Evolutionary conservation across 2,797 vertebrate genomes (phyloP).

Genomic region (Myotis myotis): DNA sequence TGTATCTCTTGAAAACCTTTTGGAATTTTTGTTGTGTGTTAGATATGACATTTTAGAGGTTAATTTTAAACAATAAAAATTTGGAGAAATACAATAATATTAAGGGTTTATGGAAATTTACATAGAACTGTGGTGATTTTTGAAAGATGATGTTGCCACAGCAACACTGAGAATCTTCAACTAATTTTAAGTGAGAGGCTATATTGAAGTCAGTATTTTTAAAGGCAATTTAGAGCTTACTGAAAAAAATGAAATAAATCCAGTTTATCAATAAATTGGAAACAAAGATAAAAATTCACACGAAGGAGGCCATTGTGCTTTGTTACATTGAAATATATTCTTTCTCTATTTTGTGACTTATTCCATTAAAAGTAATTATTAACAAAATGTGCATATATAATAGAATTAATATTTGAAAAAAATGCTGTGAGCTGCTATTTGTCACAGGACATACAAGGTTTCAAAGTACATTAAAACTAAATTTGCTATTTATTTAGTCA

Average conservation of each 20-base stretch:
- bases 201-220: constrained; percentile 30
- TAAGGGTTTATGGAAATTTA: constrained; percentile 29
- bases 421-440: background rate
- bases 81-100: constrained; percentile 23
- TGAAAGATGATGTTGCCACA: constrained; percentile 20
- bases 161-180: constrained; percentile 24
- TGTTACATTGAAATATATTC: constrained; percentile 19
- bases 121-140: background rate
- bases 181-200: constrained; percentile 48
- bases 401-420: constrained; percentile 12
- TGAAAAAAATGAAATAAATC: constrained; percentile 42
- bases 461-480: constrained; percentile 40
- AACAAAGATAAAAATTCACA: constrained; percentile 43
- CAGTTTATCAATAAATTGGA: background rate
- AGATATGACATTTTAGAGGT: background rate
- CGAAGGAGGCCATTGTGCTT: background rate
- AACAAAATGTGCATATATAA: constrained; percentile 24
- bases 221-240: constrained; percentile 26
- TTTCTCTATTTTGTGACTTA: constrained; percentile 32
- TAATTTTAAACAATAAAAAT: constrained; percentile 23
- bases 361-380: constrained; percentile 43
- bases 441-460: background rate
- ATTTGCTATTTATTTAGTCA: constrained; percentile 24
- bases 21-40: background rate
- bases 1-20: background rate